phyloP scores from a whole-genome alignment of 1,140 invertebrate genomes.

The Notospermus geniculatus region DNA sequence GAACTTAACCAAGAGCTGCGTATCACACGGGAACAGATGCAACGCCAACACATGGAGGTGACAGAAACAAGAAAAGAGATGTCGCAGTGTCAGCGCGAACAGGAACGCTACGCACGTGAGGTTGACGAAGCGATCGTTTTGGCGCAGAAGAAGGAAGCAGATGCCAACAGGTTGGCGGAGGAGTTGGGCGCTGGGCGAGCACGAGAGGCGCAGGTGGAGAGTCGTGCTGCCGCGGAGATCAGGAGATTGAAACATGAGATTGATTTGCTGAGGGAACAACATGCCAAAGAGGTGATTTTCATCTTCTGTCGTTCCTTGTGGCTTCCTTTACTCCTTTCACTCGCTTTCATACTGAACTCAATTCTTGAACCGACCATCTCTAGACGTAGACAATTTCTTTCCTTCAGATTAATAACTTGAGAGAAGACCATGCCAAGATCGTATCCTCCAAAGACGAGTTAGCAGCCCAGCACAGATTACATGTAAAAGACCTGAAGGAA shows the following conservation, averaged over 20 bases:
- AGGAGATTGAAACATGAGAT: constrained; percentile 29
- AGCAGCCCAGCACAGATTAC: constrained; percentile 10
- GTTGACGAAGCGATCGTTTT: constrained; percentile 30
- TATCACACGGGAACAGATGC: constrained; percentile 41
- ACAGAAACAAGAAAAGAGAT: constrained; percentile 34
- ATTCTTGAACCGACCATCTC: too few species aligned
- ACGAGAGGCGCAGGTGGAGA: constrained; percentile 29
- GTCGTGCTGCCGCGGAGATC: constrained; percentile 25
- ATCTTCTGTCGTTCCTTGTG: constrained; percentile 9
- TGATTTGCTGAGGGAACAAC: constrained; percentile 22
- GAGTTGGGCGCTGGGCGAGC: constrained; percentile 35
- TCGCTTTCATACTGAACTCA: too few species aligned
- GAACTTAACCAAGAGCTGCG: constrained; percentile 42
- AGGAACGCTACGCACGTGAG: constrained; percentile 33
- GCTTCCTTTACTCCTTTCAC: background rate
- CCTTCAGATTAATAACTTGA: constrained; percentile 5
- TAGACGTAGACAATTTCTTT: background rate
- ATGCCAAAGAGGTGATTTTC: constrained; percentile 26
- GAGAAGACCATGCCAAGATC: constrained; percentile 8
- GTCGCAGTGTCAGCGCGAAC: constrained; percentile 31
- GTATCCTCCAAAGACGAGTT: constrained; percentile 3
- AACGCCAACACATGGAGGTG: constrained; percentile 41
- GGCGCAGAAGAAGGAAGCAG: constrained; percentile 30
- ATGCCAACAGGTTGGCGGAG: constrained; percentile 32
- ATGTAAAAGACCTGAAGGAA: constrained; percentile 23